Percentiles rank a stretch among this genome's conserved stretches.
These are phyloP conservation scores for Rhincodon typus DNA, from an alignment of 2,797 vertebrate species.

Conservation along the genomic window DNA sequence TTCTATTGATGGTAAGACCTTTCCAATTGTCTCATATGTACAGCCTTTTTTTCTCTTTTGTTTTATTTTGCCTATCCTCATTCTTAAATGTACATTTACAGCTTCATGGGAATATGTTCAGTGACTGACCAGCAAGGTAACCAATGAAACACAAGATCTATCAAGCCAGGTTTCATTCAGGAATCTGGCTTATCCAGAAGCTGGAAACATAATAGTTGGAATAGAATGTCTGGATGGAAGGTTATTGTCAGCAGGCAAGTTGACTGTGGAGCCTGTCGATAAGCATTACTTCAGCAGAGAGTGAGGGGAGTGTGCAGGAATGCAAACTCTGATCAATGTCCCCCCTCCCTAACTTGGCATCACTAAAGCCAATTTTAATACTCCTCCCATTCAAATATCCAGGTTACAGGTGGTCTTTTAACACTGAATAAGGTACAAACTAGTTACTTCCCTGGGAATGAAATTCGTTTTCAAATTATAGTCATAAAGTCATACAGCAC, in stretches of 20 bases:
- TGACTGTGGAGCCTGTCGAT: no score
- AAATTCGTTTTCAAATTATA: background rate
- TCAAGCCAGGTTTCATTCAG: no score
- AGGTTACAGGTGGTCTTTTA: background rate
- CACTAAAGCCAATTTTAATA: background rate
- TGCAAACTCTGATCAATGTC: background rate
- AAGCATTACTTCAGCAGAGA: background rate
- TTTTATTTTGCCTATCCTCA: no score
- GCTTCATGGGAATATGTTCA: no score
- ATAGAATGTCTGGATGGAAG: background rate
- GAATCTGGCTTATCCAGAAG: no score
- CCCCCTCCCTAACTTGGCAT: background rate
- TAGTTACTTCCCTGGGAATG: background rate
- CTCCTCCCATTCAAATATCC: background rate
- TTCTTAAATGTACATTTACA: no score
- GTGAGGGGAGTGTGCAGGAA: background rate
- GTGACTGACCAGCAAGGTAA: no score
- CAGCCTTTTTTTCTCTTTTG: no score
- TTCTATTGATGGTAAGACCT: no score
- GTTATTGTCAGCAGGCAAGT: background rate
- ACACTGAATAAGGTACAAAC: background rate
- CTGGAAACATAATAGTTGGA: background rate
- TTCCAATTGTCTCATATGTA: no score
- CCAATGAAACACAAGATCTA: no score
- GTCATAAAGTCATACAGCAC: no score